Evolutionary conservation across 2,888 invertebrate species (phyloP).

Genomic region (Sarcophaga caerulescens): DNA sequence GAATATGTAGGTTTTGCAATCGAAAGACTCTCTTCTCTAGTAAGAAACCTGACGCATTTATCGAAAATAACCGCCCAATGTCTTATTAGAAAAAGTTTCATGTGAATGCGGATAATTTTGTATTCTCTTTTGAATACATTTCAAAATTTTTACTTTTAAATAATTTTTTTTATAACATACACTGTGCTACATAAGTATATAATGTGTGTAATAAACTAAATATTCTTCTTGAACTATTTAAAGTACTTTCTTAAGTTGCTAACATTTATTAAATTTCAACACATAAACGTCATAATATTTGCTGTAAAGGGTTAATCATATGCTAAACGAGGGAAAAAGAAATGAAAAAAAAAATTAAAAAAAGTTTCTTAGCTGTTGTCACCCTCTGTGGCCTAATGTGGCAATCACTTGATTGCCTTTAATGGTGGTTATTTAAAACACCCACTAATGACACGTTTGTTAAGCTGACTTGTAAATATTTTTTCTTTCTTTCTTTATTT

Average conservation of each 20-base stretch:
- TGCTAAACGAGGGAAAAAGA: not conserved
- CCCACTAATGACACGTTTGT: slow-evolving; percentile 65
- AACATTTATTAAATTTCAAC: not conserved
- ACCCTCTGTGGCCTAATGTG: slow-evolving; percentile 66
- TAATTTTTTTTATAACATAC: too few species aligned
- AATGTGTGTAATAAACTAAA: too few species aligned
- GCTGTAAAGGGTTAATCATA: slow-evolving; percentile 27
- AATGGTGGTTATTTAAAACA: slow-evolving; percentile 60
- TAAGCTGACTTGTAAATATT: slow-evolving; percentile 32
- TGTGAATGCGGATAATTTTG: too few species aligned
- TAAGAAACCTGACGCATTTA: too few species aligned
- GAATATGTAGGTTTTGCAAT: too few species aligned
- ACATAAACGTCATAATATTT: not conserved
- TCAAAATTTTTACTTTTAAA: too few species aligned
- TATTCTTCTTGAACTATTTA: not conserved
- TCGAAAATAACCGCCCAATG: too few species aligned
- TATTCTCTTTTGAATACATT: too few species aligned
- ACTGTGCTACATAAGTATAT: too few species aligned
- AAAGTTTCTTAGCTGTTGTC: slow-evolving; percentile 53
- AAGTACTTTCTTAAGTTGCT: not conserved
- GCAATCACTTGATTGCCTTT: slow-evolving; percentile 70
- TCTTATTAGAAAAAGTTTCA: too few species aligned
- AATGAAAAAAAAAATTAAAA: not conserved
- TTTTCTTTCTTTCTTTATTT: not conserved
- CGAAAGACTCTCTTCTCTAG: too few species aligned